phyloP scores from a whole-genome alignment of 2,797 vertebrate genomes.

The Enteromius unitaeniatus region DNA sequence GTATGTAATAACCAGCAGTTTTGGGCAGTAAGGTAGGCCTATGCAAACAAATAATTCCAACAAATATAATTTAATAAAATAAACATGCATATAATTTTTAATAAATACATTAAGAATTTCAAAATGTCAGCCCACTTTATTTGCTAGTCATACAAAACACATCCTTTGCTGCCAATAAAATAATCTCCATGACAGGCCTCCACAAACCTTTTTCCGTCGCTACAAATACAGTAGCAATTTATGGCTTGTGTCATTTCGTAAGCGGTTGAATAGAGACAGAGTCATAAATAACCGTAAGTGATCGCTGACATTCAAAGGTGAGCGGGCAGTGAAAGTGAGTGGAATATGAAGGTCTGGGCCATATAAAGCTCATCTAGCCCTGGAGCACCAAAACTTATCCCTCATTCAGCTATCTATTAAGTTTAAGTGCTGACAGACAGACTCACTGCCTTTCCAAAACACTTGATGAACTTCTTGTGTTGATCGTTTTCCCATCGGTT shows the following conservation, averaged over 20 bases:
- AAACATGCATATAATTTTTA: not conserved
- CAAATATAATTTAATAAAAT: not conserved
- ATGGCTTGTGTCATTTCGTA: slow-evolving; percentile 39
- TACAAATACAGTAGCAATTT: slow-evolving; percentile 52
- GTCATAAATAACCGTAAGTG: slow-evolving; percentile 56
- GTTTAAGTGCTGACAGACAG: slow-evolving; percentile 9
- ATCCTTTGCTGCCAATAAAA: slow-evolving; percentile 32
- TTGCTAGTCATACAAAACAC: not conserved
- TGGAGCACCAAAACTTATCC: slow-evolving; percentile 13
- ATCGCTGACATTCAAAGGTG: slow-evolving; percentile 28
- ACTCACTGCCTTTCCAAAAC: not conserved
- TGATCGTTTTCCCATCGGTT: not conserved
- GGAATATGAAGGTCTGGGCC: slow-evolving; percentile 36
- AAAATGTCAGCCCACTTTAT: not conserved
- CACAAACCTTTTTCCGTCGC: slow-evolving; percentile 35
- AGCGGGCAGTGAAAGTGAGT: slow-evolving; percentile 16
- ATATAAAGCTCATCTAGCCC: slow-evolving; percentile 47
- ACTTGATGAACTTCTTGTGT: not conserved
- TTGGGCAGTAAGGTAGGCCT: not conserved
- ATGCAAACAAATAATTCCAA: not conserved
- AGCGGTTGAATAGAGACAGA: slow-evolving; percentile 21
- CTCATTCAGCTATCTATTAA: slow-evolving; percentile 11
- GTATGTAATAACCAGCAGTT: not conserved
- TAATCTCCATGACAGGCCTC: slow-evolving; percentile 38
- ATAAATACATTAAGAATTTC: not conserved